Conservation (phyloP, 2,113 vertebrate genomes). For the Rousettus leschenaultii region DNA sequence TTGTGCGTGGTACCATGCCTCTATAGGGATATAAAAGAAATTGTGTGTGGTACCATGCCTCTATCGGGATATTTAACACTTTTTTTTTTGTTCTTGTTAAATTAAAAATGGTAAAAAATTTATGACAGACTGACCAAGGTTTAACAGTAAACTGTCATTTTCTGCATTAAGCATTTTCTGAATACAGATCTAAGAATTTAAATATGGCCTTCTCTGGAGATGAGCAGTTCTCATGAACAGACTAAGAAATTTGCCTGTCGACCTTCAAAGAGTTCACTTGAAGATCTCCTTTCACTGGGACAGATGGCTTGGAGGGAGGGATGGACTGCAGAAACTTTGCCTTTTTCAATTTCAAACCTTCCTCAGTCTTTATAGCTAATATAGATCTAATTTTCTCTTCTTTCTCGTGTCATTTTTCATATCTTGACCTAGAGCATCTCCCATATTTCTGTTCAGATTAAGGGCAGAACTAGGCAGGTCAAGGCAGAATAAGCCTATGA, state of each 20-base stretch:
- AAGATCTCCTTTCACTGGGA: slow-evolving; percentile 16
- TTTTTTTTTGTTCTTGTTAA: slow-evolving; percentile 44
- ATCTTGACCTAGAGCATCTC: not conserved
- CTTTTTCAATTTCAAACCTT: slow-evolving; percentile 39
- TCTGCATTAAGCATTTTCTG: not conserved
- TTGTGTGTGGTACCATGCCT: not conserved
- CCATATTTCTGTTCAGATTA: slow-evolving; percentile 30
- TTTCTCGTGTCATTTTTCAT: slow-evolving; percentile 15
- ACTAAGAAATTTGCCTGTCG: not conserved
- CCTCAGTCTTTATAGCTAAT: not conserved
- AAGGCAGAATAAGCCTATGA: not conserved
- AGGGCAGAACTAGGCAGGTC: not conserved
- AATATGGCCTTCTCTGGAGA: slow-evolving; percentile 20
- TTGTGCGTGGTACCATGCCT: not conserved
- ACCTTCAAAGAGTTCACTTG: not conserved
- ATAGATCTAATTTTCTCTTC: not conserved
- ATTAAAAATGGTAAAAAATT: slow-evolving; percentile 3
- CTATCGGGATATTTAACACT: not conserved
- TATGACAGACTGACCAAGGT: not conserved
- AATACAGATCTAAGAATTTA: slow-evolving; percentile 43
- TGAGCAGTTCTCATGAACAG: not conserved
- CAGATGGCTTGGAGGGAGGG: slow-evolving; percentile 12
- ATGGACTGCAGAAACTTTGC: slow-evolving; percentile 14
- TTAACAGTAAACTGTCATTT: slow-evolving; percentile 50
- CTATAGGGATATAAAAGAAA: slow-evolving; percentile 25